A percentile compares a stretch with the other conserved stretches of the same genome.
Conservation (phyloP, 2,888 invertebrate genomes). For the Netelia virgata region DNA sequence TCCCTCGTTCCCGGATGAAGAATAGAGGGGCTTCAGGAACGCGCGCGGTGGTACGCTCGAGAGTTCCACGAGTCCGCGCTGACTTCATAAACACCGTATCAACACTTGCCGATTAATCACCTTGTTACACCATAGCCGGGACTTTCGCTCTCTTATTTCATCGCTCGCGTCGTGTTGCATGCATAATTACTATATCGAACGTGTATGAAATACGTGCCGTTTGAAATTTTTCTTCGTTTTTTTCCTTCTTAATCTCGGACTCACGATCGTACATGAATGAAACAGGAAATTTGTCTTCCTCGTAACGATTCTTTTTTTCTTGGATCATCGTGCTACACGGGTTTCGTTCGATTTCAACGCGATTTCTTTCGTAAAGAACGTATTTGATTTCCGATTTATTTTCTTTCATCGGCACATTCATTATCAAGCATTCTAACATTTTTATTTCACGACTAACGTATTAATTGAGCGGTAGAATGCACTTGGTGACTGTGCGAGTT, state of each 20-base stretch:
- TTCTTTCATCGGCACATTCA: too few species aligned
- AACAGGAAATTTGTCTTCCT: not conserved
- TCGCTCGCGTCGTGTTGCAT: conserved; percentile 38
- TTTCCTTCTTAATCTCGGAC: not conserved
- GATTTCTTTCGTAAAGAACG: too few species aligned
- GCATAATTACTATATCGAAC: conserved; percentile 48
- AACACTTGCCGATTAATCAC: conserved; percentile 60
- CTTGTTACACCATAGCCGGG: conserved; percentile 49
- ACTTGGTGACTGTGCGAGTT: conserved; percentile 7
- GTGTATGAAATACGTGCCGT: conserved; percentile 18
- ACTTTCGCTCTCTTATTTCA: conserved; percentile 36
- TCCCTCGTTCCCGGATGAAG: conserved; percentile 64
- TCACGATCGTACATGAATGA: conserved; percentile 13
- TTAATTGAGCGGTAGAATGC: not conserved
- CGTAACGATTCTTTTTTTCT: not conserved
- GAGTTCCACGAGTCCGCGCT: conserved; percentile 21
- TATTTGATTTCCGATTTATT: too few species aligned
- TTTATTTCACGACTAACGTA: not conserved
- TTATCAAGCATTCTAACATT: not conserved
- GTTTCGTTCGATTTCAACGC: too few species aligned
- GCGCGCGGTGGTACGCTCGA: conserved; percentile 21
- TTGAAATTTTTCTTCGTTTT: not conserved
- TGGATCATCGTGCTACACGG: too few species aligned
- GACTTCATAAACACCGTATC: conserved; percentile 59
- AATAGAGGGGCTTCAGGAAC: conserved; percentile 56